Evolutionary conservation across 1,140 invertebrate genomes (phyloP).

Genomic region (fruit fly (Drosophila melanogaster)): Release_6_plus_ISO1_MT NT_033777.3:9833501-9834000

Average conservation of each 20-base stretch:
- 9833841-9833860: conserved; percentile 48
- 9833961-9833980: conserved; percentile 54
- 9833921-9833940: conserved; percentile 44
- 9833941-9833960: conserved; percentile 55
- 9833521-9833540: conserved; percentile 74
- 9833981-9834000: conserved; percentile 53
- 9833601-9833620: conserved; percentile 31
- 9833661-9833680: conserved; percentile 43
- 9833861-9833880: conserved; percentile 51
- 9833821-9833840: conserved; percentile 46
- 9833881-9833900: conserved; percentile 57
- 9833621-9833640: conserved; percentile 75
- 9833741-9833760: conserved; percentile 45
- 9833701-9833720: conserved; percentile 59
- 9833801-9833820: not conserved
- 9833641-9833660: conserved; percentile 78
- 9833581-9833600: not conserved
- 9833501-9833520: conserved; percentile 65
- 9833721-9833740: conserved; percentile 68
- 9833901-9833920: not conserved
- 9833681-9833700: conserved; percentile 63
- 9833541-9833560: conserved; percentile 35
- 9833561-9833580: not conserved
- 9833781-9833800: conserved; percentile 16
- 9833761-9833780: conserved; percentile 72